Conservation (phyloP, 2,888 invertebrate genomes). For the Drosophila flavopinicola region DNA sequence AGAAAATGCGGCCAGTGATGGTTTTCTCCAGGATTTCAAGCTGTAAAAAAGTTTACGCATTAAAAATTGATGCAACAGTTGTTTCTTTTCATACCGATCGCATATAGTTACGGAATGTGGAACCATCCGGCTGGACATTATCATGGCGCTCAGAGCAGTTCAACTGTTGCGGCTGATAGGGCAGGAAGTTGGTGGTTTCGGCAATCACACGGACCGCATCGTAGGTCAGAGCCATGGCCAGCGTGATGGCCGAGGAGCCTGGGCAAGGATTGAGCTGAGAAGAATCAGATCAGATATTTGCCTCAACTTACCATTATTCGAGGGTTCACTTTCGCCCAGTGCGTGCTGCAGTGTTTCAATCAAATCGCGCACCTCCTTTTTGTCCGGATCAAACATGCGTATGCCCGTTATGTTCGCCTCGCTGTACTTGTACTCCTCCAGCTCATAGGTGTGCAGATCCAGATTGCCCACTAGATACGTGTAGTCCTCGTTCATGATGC, state of each 20-base stretch:
- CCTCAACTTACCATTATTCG: constrained; percentile 36
- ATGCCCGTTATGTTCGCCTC: constrained; percentile 93
- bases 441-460: constrained; percentile 88
- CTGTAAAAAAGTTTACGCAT: constrained; percentile 22
- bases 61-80: not conserved
- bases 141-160: constrained; percentile 86
- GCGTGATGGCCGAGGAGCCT: constrained; percentile 81
- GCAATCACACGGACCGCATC: constrained; percentile 94
- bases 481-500: constrained; percentile 97
- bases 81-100: constrained; percentile 64
- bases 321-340: constrained; percentile 56
- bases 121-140: constrained; percentile 91
- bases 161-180: constrained; percentile 85
- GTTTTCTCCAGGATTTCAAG: constrained; percentile 84
- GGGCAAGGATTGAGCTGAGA: not conserved
- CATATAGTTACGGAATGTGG: constrained; percentile 92
- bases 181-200: constrained; percentile 89
- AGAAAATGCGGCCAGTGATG: constrained; percentile 90
- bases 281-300: accelerated
- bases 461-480: constrained; percentile 91
- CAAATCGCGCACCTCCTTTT: constrained; percentile 85
- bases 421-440: constrained; percentile 91
- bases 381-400: constrained; percentile 87
- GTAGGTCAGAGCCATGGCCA: constrained; percentile 92
- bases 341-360: constrained; percentile 59